phyloP scores from a whole-genome alignment of 2,113 vertebrate species.

The Nothobranchius kuhntae region DNA sequence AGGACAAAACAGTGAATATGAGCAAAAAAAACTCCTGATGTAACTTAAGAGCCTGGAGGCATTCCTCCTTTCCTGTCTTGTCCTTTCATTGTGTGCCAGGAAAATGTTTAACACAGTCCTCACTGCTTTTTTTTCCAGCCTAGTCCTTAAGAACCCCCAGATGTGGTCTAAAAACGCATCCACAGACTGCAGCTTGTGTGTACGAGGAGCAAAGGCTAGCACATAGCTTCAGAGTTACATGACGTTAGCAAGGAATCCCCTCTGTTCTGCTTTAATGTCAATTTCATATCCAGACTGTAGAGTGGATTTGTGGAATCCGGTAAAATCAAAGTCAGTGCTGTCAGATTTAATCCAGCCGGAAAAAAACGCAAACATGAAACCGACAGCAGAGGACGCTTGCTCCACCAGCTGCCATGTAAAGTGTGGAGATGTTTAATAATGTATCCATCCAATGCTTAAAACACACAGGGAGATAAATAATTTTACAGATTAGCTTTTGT shows the following conservation, averaged over 20 bases:
- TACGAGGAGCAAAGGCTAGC: constrained; percentile 31
- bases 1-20: constrained; percentile 55
- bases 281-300: neutral
- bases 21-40: constrained; percentile 26
- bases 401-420: constrained; percentile 29
- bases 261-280: constrained; percentile 16
- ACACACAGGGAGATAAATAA: constrained; percentile 75
- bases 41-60: constrained; percentile 14
- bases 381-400: constrained; percentile 17
- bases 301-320: constrained; percentile 21
- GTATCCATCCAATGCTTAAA: constrained; percentile 62
- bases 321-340: constrained; percentile 39
- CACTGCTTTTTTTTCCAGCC: constrained; percentile 14
- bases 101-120: constrained; percentile 25
- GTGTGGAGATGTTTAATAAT: constrained; percentile 63
- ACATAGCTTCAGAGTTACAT: constrained; percentile 12
- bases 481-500: constrained; percentile 73
- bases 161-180: constrained; percentile 39
- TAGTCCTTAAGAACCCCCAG: constrained; percentile 20
- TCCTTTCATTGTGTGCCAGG: too few relatives aligned
- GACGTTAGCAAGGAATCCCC: neutral
- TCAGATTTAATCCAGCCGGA: constrained; percentile 27
- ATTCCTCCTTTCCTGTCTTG: too few relatives aligned
- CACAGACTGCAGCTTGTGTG: constrained; percentile 17
- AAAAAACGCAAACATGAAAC: constrained; percentile 18